These are phyloP conservation scores for Rana temporaria DNA, from an alignment of 2,113 vertebrate genomes.

Conservation along the genomic window DNA sequence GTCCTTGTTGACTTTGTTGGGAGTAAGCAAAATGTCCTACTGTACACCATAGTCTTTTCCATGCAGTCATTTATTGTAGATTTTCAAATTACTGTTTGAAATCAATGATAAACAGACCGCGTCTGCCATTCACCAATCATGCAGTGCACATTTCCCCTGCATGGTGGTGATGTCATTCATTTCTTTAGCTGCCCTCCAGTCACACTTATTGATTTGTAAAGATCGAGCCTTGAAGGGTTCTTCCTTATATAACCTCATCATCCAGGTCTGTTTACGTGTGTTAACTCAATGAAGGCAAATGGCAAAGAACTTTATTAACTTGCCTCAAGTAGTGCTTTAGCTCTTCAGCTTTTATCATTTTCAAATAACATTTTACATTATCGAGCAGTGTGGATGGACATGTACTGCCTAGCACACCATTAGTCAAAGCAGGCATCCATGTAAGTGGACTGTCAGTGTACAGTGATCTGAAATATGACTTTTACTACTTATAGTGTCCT, in stretches of 20 bases:
- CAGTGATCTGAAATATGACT: too few relatives aligned
- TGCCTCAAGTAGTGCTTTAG: background rate
- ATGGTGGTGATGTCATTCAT: conserved; percentile 6
- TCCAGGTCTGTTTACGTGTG: background rate
- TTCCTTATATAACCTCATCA: conserved; percentile 6
- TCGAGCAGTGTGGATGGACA: too few relatives aligned
- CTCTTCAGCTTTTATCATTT: too few relatives aligned
- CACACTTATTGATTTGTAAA: conserved; percentile 29
- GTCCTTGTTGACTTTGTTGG: conserved; percentile 45
- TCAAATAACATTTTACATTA: too few relatives aligned
- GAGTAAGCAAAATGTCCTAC: background rate
- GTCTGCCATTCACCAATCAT: background rate
- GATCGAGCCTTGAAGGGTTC: background rate
- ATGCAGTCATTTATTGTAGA: background rate
- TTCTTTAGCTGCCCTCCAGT: conserved; percentile 5
- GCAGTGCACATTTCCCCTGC: background rate
- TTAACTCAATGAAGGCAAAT: background rate
- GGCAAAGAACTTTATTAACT: background rate
- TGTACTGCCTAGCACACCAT: too few relatives aligned
- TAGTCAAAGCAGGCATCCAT: too few relatives aligned
- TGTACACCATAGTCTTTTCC: background rate
- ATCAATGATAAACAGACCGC: conserved; percentile 18
- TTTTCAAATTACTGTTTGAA: conserved; percentile 8
- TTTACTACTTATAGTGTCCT: too few relatives aligned
- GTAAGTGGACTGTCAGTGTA: too few relatives aligned